Base-by-base conservation (phyloP, 2,797 vertebrate genomes). In the Tachyglossus aculeatus region DNA sequence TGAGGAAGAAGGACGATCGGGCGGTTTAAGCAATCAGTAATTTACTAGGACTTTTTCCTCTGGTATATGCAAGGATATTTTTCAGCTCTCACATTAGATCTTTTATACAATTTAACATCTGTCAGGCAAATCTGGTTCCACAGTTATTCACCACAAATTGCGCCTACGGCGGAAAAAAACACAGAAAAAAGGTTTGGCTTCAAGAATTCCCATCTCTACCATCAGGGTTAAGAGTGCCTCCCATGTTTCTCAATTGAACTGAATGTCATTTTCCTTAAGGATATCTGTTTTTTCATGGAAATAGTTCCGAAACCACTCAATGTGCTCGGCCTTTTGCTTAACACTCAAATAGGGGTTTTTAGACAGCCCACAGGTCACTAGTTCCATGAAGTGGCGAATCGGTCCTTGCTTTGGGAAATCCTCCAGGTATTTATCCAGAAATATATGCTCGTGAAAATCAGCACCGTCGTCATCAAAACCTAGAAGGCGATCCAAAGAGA, bases 321-420 rank as follows among this genome's bases (percentile, higher is more conserved):
- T 97, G 64, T 99, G 96, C 31, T 98, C 96, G 21, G 86, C 82
- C 83, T 99, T 99, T 88, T 99, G 94, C 34, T 92, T 90, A 48
- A 97, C 94, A 3, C 92, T 96, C 61, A 97, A 84, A 54, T 95
- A 92, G 0, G 95, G 95, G 81, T 99, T 99, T 88, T 88, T 96
- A 0, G 94, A 94, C 67, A 99, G 93, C 57, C 98, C 98, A 4
- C 91, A 92, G 55, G 96, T 87, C 37, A 99, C 96, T 0, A 99
- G 93, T 68, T 99, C 97, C 95, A 99, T 98, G 87, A 99, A 99
- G 87, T 98, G 96, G 34, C 94, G 93, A 78, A 99, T 89, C 4
- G 97, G 96, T 59, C 96, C 98, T 73, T 94, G 91, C 34, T 84
- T 90, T 40, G 98, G 95, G 67, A 99, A 98, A 33, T 89, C 93